Base-by-base conservation (phyloP, 2,113 vertebrate species). In the Furnarius figulus region DNA sequence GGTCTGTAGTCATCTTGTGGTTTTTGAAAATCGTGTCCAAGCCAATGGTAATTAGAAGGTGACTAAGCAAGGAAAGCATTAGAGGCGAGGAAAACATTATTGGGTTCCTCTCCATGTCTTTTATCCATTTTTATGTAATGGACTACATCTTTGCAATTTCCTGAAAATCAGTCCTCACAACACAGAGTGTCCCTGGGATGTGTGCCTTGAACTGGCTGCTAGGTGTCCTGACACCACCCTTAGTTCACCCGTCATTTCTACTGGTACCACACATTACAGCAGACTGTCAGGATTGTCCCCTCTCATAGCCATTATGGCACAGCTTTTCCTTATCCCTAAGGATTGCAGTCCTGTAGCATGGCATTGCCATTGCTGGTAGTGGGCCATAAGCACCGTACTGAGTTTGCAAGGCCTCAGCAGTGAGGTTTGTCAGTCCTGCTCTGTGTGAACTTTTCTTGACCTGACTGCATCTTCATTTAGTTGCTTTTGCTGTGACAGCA, bases 311-410 rank as follows among this genome's bases (percentile, higher is more conserved):
- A 17, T 8, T 16, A 49, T 8, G 6, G 22, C 13, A n/a, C 14
- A 10, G 27, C 4, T 63, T 77, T n/a, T 73, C 19, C 56, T 42
- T 40, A 3, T 12, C 28, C 22, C 10, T 14, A 14, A 66, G 19
- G n/a, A 31, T 0, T 44, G 25, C 30, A 50, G 7, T 21, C 22
- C 71, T 39, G 35, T 33, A 33, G 47, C 1, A 4, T 0, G 0
- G 15, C 65, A 40, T 5, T 52, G 16, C 6, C 35, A 2, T 35
- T 59, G 23, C 27, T 68, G 40, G 27, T 63, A 74, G 78, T 0
- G 5, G 23, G 12, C 19, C 3, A 5, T 14, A 11, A 67, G 1
- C 6, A 8, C 25, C 23, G 49, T 1, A 18, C 7, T 3, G 10
- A 75, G 27, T 35, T 35, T 39, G 19, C 18, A 35, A 68, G 27